These are phyloP conservation scores for Caenorhabditis imperialis DNA, from an alignment of 2,888 invertebrate species.

Conservation along the genomic window DNA sequence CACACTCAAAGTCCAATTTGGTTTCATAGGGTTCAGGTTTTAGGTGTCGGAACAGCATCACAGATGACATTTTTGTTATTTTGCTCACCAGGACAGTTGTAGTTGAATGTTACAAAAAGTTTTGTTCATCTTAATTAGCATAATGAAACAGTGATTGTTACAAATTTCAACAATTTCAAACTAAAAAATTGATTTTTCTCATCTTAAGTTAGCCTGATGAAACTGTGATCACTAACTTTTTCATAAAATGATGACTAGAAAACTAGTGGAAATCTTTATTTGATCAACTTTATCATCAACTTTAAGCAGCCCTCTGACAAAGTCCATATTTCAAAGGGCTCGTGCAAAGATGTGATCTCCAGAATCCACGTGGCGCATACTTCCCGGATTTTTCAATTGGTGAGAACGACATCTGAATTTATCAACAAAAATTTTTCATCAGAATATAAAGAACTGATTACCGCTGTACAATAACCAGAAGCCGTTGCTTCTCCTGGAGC, in stretches of 20 bases:
- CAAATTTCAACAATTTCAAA: too few species aligned
- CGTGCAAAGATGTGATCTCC: conserved; percentile 6
- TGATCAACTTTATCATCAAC: too few species aligned
- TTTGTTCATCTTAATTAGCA: too few species aligned
- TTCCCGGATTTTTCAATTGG: neutral
- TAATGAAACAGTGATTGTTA: too few species aligned
- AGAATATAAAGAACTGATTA: neutral
- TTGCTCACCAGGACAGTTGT: too few species aligned
- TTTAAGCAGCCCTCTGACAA: conserved; percentile 2
- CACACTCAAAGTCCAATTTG: too few species aligned
- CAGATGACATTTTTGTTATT: too few species aligned
- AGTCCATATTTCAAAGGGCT: conserved; percentile 3
- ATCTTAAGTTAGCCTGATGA: too few species aligned
- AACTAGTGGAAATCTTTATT: neutral
- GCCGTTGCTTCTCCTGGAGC: neutral
- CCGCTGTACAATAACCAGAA: conserved; percentile 1
- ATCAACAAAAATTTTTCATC: neutral
- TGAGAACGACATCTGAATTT: conserved; percentile 16
- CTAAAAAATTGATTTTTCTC: too few species aligned
- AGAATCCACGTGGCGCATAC: conserved; percentile 2
- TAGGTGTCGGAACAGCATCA: too few species aligned
- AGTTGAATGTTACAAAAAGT: too few species aligned
- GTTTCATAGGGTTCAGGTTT: too few species aligned
- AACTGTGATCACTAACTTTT: neutral
- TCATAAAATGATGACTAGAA: neutral